phyloP scores from a whole-genome alignment of 1,140 invertebrate species.

The Helicoverpa zea region DNA sequence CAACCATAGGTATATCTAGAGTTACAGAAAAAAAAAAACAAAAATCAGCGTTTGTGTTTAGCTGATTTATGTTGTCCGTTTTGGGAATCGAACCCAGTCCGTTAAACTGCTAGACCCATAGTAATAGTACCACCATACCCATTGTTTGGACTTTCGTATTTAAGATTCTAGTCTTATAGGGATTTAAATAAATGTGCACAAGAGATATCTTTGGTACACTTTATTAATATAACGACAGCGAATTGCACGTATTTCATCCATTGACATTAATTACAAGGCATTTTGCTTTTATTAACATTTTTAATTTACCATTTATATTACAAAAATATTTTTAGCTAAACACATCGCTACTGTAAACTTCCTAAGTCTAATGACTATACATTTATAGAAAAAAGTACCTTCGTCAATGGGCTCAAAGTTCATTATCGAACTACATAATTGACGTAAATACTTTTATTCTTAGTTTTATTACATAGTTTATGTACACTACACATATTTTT shows the following conservation, averaged over 20 bases:
- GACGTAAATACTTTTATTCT: conserved; percentile 74
- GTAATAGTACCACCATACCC: too few relatives aligned
- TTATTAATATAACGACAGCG: conserved; percentile 70
- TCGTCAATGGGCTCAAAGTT: conserved; percentile 79
- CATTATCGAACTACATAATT: conserved; percentile 66
- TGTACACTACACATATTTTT: conserved; percentile 41
- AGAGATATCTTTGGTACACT: conserved; percentile 68
- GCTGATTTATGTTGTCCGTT: too few relatives aligned
- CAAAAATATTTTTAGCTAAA: conserved; percentile 55
- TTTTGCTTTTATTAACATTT: conserved; percentile 48
- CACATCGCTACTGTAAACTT: conserved; percentile 49
- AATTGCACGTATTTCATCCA: conserved; percentile 66
- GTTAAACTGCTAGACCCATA: too few relatives aligned
- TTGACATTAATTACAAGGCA: conserved; percentile 64
- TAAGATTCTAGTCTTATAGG: not conserved
- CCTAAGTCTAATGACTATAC: conserved; percentile 50
- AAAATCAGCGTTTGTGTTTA: too few relatives aligned
- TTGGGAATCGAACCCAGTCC: too few relatives aligned
- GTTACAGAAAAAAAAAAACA: too few relatives aligned
- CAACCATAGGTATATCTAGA: too few relatives aligned
- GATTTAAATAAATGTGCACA: conserved; percentile 4
- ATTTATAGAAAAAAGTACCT: conserved; percentile 70
- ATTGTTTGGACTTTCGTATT: not conserved
- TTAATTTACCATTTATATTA: conserved; percentile 52
- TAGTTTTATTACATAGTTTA: conserved; percentile 54